Percentiles rank a stretch among this genome's conserved stretches.
phyloP scores from a whole-genome alignment of 2,797 vertebrate species.

The Schizopygopsis pylzovi region DNA sequence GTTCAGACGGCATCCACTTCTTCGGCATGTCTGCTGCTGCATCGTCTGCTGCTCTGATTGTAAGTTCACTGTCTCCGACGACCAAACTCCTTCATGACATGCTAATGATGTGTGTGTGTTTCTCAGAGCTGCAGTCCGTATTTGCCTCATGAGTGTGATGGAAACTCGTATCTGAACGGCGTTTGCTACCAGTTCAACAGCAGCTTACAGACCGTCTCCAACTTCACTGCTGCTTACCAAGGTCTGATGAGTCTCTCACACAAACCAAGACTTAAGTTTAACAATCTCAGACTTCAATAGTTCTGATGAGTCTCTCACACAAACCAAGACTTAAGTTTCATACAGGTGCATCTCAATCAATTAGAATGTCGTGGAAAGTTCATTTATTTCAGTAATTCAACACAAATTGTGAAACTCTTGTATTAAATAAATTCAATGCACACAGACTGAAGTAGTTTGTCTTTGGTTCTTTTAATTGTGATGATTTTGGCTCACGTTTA shows the following conservation, averaged over 20 bases:
- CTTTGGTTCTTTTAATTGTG: too few species aligned
- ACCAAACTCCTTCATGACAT: not conserved
- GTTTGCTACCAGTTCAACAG: slow-evolving; percentile 75
- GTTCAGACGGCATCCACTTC: not conserved
- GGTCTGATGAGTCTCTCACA: slow-evolving; percentile 65
- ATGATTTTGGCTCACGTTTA: too few species aligned
- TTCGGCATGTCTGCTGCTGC: slow-evolving; percentile 48
- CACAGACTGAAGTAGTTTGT: too few species aligned
- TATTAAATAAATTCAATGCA: too few species aligned
- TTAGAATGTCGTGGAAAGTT: too few species aligned
- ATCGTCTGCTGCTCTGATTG: slow-evolving; percentile 14
- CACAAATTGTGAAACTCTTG: too few species aligned
- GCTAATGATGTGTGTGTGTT: not conserved
- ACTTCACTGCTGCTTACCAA: slow-evolving; percentile 73
- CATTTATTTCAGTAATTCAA: too few species aligned
- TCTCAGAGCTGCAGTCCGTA: slow-evolving; percentile 82
- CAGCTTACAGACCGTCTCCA: slow-evolving; percentile 15
- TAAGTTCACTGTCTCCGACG: slow-evolving; percentile 10
- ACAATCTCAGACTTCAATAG: too few species aligned
- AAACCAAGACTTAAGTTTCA: too few species aligned
- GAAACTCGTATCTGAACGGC: slow-evolving; percentile 82
- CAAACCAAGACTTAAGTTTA: too few species aligned
- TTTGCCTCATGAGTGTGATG: slow-evolving; percentile 75
- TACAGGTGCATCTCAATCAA: too few species aligned
- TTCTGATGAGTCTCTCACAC: too few species aligned